phyloP scores from a whole-genome alignment of 2,888 invertebrate genomes.

The Eubasilissa splendida region DNA sequence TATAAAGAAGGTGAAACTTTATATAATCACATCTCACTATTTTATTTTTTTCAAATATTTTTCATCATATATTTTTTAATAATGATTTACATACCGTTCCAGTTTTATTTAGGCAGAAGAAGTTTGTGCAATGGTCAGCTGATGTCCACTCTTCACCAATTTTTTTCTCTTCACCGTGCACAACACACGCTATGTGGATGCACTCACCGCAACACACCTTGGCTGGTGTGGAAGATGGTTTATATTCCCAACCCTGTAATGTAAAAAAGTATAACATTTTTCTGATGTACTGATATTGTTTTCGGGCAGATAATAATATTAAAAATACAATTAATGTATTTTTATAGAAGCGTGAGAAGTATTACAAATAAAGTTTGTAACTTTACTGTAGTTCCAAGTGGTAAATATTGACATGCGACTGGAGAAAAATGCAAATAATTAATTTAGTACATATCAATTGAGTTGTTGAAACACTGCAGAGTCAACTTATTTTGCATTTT shows the following conservation, averaged over 20 bases:
- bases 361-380: too few species aligned
- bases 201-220: constrained; percentile 79
- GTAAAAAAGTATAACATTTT: too few species aligned
- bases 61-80: not conserved
- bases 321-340: too few species aligned
- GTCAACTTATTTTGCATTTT: too few species aligned
- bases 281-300: too few species aligned
- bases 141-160: constrained; percentile 76
- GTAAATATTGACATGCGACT: too few species aligned
- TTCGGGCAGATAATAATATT: too few species aligned
- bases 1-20: not conserved
- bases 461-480: too few species aligned
- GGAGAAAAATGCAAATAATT: too few species aligned
- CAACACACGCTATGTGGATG: constrained; percentile 74
- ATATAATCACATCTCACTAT: not conserved
- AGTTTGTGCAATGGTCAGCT: constrained; percentile 75
- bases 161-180: constrained; percentile 67
- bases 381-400: too few species aligned
- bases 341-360: too few species aligned
- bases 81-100: constrained; percentile 67
- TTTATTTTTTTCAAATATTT: not conserved
- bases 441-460: too few species aligned
- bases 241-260: constrained; percentile 76
- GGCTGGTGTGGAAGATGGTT: constrained; percentile 64
- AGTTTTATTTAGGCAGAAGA: constrained; percentile 72